phyloP scores from a whole-genome alignment of 2,113 vertebrate species.

The Rhinopomastus cyanomelas region DNA sequence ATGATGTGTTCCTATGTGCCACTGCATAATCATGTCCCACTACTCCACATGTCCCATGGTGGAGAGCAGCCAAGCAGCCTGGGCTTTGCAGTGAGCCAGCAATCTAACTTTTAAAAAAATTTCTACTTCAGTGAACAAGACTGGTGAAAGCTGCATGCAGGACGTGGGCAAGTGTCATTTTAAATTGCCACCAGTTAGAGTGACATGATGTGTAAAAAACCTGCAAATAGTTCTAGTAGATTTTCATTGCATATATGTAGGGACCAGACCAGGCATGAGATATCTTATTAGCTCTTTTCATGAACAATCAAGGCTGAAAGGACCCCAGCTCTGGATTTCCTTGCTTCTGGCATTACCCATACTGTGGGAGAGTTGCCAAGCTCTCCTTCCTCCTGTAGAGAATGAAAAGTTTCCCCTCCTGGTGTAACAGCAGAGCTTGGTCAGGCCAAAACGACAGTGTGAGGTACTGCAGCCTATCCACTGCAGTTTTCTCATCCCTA shows the following conservation, averaged over 20 bases:
- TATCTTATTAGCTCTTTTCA: neutral
- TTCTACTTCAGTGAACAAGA: neutral
- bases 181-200: neutral
- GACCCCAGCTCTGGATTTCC: neutral
- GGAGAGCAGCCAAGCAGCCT: neutral
- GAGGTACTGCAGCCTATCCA: neutral
- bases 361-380: neutral
- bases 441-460: neutral
- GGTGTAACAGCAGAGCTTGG: neutral
- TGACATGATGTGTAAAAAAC: fast-evolving
- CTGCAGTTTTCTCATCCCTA: neutral
- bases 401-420: neutral
- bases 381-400: neutral
- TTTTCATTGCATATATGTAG: neutral
- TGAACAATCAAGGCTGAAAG: neutral
- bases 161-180: neutral
- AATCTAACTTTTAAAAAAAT: neutral
- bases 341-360: neutral
- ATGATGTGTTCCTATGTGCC: neutral
- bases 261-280: neutral
- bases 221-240: neutral
- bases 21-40: neutral
- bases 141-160: neutral
- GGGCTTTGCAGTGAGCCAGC: neutral
- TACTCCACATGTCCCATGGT: fast-evolving